Conservation (phyloP, 1,140 invertebrate genomes). For the Camponotus pennsylvanicus region DNA sequence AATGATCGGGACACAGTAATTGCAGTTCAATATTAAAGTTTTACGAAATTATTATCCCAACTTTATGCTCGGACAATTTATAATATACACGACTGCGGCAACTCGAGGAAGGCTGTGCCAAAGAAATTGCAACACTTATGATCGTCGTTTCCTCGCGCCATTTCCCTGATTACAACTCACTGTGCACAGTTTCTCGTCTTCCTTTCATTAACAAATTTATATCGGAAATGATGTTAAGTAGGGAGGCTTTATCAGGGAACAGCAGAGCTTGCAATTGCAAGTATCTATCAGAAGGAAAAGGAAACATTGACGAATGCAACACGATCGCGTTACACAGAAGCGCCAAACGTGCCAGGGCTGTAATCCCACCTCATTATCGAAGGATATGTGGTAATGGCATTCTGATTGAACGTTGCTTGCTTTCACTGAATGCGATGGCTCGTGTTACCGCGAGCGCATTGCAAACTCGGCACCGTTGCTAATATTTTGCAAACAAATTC, state of each 20-base stretch:
- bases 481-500: constrained; percentile 67
- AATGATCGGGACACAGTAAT: constrained; percentile 11
- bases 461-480: constrained; percentile 49
- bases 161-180: constrained; percentile 3
- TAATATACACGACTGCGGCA: not conserved
- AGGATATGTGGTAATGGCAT: constrained; percentile 54
- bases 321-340: constrained; percentile 47
- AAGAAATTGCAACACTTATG: not conserved
- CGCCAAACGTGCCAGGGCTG: constrained; percentile 40
- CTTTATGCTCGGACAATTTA: not conserved
- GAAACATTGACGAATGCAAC: constrained; percentile 22
- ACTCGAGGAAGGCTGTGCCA: not conserved
- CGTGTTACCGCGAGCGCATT: constrained; percentile 43
- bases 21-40: not conserved
- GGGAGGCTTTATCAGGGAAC: not conserved
- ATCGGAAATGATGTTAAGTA: not conserved
- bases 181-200: not conserved
- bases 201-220: not conserved
- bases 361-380: constrained; percentile 58
- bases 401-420: constrained; percentile 58
- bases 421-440: constrained; percentile 56
- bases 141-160: not conserved
- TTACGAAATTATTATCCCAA: not conserved
- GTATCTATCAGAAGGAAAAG: constrained; percentile 25
- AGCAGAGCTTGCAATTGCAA: not conserved